phyloP scores from a whole-genome alignment of 2,797 vertebrate species.

The Chiloscyllium punctatum region DNA sequence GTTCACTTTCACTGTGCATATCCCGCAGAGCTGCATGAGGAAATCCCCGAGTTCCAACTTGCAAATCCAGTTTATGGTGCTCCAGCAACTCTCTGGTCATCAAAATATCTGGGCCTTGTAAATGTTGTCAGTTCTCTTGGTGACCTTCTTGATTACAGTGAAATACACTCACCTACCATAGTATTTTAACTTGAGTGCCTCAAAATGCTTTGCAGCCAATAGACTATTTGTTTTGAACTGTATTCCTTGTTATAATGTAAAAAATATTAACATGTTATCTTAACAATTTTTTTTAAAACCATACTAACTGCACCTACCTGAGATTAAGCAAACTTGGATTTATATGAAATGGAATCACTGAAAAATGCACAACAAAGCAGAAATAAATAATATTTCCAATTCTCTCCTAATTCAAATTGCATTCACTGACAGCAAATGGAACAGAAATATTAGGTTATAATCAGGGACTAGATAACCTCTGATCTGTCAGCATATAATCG shows the following conservation, averaged over 20 bases:
- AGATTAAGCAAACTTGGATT: neutral
- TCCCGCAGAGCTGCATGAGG: no score
- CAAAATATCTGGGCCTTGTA: neutral
- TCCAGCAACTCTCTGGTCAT: no score
- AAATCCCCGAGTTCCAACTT: no score
- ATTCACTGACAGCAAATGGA: neutral
- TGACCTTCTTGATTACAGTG: neutral
- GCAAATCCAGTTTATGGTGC: no score
- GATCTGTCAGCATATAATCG: neutral
- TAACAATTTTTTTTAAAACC: neutral
- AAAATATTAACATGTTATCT: neutral
- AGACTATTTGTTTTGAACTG: neutral
- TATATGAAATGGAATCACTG: neutral
- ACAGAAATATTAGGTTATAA: neutral
- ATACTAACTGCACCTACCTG: neutral
- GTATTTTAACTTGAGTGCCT: neutral
- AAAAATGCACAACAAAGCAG: neutral
- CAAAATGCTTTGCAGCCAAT: no score
- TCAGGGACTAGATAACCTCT: neutral
- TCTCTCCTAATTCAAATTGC: neutral
- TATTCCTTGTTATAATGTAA: neutral
- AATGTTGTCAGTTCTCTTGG: neutral
- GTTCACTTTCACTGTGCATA: no score
- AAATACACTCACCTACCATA: neutral
- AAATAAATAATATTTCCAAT: neutral